Conservation (phyloP, 2,113 vertebrate species). For the Anser brachyrhynchus region DNA sequence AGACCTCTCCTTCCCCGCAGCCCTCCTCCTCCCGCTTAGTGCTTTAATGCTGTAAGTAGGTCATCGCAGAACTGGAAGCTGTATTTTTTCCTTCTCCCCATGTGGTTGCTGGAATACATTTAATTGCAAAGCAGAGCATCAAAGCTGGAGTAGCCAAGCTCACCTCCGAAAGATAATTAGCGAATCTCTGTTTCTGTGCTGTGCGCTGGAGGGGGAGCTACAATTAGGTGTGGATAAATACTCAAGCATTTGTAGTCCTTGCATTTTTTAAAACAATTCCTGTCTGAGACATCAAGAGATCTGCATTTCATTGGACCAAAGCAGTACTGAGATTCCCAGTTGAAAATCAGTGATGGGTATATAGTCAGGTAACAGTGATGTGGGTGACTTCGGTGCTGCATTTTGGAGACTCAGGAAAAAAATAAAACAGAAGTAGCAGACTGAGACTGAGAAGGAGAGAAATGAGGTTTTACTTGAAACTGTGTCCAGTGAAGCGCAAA, state of each 20-base stretch:
- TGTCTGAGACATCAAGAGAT: background rate
- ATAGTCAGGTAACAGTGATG: fast-evolving
- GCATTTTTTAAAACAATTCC: background rate
- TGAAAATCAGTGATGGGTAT: background rate
- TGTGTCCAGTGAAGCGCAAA: background rate
- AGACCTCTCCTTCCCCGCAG: slow-evolving; percentile 1
- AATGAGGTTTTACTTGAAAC: background rate
- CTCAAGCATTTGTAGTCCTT: background rate
- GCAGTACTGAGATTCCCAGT: background rate
- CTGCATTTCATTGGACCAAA: background rate
- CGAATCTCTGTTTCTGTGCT: background rate
- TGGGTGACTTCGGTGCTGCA: fast-evolving
- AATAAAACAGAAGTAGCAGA: background rate
- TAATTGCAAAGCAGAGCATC: slow-evolving; percentile 59
- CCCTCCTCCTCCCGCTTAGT: background rate
- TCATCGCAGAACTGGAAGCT: slow-evolving; percentile 69
- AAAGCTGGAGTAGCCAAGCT: slow-evolving; percentile 47
- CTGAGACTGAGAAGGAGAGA: background rate
- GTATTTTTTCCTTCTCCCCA: slow-evolving; percentile 28
- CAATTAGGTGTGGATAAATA: slow-evolving; percentile 17
- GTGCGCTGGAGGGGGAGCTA: background rate
- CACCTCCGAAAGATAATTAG: slow-evolving; percentile 60
- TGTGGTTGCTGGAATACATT: slow-evolving; percentile 56
- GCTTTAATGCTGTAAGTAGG: slow-evolving; percentile 65
- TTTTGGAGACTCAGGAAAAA: background rate